Conservation (phyloP, 2,797 vertebrate genomes). For the Orientallactaga sibirica region DNA sequence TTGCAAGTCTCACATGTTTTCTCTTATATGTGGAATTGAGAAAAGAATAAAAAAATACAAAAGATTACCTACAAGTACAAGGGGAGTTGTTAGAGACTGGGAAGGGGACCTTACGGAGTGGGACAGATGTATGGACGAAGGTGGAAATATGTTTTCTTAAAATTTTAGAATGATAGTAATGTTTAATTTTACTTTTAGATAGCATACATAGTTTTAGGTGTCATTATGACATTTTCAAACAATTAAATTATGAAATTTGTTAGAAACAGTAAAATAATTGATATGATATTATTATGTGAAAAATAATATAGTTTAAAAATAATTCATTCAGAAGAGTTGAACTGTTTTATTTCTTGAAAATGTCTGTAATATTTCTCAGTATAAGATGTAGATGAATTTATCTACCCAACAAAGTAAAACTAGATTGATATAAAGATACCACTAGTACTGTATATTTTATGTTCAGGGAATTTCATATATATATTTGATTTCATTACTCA, state of each 20-base stretch:
- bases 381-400: too few relatives aligned
- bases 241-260: too few relatives aligned
- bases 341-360: neutral
- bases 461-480: neutral
- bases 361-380: neutral
- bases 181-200: too few relatives aligned
- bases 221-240: too few relatives aligned
- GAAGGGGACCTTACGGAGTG: neutral
- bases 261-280: too few relatives aligned
- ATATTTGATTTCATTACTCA: conserved; percentile 3
- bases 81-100: neutral
- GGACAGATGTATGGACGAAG: neutral
- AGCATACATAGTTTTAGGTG: too few relatives aligned
- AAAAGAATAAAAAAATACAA: neutral
- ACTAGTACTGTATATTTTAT: neutral
- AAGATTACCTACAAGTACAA: neutral
- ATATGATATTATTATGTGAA: neutral
- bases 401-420: too few relatives aligned
- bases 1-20: neutral
- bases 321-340: neutral
- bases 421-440: neutral
- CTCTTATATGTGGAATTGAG: neutral
- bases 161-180: too few relatives aligned
- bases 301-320: neutral
- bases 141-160: neutral